Base-by-base conservation (phyloP, 2,113 vertebrate species). In the Nothobranchius furzeri region DNA sequence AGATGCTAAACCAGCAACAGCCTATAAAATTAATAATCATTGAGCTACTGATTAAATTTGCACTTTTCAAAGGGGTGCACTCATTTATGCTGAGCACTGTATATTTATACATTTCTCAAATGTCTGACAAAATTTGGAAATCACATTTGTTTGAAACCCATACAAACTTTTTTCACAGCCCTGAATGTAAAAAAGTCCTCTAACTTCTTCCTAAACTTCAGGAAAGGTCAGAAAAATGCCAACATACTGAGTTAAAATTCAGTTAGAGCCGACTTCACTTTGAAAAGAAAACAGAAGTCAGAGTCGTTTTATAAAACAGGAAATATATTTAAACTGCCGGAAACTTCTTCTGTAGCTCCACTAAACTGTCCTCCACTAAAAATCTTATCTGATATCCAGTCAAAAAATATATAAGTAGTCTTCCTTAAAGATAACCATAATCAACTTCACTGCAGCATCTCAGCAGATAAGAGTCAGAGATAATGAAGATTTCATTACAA, bases 331-430 rank as follows among this genome's bases (percentile, higher is more conserved):
- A 52, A 62, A 54, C 73, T 60, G 52, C 65, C 65, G 54, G 61
- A 75, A 73, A 77, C 65, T 53, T 53, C 55, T 59, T 73, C 60
- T 79, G 45, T 64, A 50, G 70, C 58, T 49, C 46, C 57, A 54
- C 47, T 60, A 46, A 42, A 63, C 72, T 49, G 64, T 64, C 53
- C 68, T 61, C 20, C 35, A 20, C 59, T 62, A n/a, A 70, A 30
- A 20, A 57, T 48, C 78, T 84, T 83, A 86, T 86, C 86, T 82
- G 81, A 86, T 75, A 55, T 25, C 35, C 62, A 64, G 79, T 81
- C 79, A 83, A 68, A 82, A 58, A 68, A 73, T 74, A 73, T 74
- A 71, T 56, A 66, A 64, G 52, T 43, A 71, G 57, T 48, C n/a
- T 35, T 72, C 51, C 47, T 66, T 20, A 54, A 46, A 70, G 61